These are phyloP conservation scores for Aphis gossypii DNA, from an alignment of 1,140 invertebrate genomes.

Conservation along the genomic window DNA sequence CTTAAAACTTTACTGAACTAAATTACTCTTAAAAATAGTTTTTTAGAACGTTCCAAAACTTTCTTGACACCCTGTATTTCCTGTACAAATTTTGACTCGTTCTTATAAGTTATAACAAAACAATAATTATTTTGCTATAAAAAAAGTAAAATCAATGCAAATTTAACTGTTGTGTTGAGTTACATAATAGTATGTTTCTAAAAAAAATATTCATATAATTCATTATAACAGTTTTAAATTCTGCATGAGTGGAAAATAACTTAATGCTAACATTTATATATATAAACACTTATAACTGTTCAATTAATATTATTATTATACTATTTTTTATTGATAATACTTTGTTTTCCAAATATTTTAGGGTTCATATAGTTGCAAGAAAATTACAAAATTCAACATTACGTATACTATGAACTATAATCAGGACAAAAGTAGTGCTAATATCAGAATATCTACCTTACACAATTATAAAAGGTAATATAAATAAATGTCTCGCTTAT, in stretches of 20 bases:
- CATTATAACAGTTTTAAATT: not conserved
- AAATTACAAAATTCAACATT: no score
- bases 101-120: not conserved
- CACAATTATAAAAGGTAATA: no score
- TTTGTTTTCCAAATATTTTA: no score
- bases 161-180: not conserved
- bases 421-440: no score
- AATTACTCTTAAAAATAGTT: not conserved
- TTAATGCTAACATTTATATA: not conserved
- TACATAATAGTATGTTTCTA: not conserved
- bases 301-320: no score
- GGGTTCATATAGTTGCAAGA: no score
- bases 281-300: not conserved
- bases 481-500: no score
- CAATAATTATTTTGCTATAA: not conserved
- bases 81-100: not conserved
- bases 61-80: not conserved
- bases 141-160: not conserved
- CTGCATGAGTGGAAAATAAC: not conserved
- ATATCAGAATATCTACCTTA: no score
- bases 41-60: not conserved
- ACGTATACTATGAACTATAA: no score
- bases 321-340: no score
- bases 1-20: not conserved
- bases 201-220: not conserved